Percentiles rank a stretch among this genome's conserved stretches.
These are phyloP conservation scores for Diaperis boleti DNA, from an alignment of 2,888 invertebrate genomes.

Conservation along the genomic window DNA sequence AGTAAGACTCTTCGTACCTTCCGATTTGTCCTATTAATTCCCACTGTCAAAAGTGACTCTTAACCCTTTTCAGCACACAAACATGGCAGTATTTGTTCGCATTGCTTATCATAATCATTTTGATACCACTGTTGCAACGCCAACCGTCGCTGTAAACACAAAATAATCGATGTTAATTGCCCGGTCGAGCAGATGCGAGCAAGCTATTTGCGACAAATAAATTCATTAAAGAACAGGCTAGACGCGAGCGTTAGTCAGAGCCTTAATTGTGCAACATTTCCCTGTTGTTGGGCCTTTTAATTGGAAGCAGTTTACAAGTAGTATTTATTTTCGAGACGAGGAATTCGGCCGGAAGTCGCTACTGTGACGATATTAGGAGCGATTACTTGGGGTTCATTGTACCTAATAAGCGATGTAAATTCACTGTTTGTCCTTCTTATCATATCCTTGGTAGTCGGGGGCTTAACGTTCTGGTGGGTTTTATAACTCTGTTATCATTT, in stretches of 20 bases:
- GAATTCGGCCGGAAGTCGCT: not conserved
- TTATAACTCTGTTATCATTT: no score
- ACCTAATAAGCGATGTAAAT: constrained; percentile 9
- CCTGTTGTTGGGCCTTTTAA: constrained; percentile 1
- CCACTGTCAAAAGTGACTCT: no score
- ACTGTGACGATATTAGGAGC: constrained; percentile 3
- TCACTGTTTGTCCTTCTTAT: constrained; percentile 11
- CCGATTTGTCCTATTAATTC: no score
- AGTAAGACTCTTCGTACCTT: no score
- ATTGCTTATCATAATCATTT: no score
- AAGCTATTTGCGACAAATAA: constrained; percentile 17
- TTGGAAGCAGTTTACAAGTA: not conserved
- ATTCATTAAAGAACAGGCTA: constrained; percentile 6
- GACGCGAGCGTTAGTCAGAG: no score
- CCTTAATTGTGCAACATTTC: constrained; percentile 5
- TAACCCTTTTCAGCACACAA: no score
- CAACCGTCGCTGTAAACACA: not conserved
- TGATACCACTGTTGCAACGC: no score
- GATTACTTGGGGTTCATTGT: constrained; percentile 6
- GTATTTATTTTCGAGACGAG: not conserved
- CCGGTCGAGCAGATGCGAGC: constrained; percentile 6
- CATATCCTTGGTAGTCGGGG: not conserved
- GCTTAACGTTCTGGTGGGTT: no score
- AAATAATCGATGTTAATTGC: constrained; percentile 14
- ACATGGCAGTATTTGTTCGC: no score